Base-by-base conservation (phyloP, 2,888 invertebrate genomes). In the Sinhomidia bicolor region DNA sequence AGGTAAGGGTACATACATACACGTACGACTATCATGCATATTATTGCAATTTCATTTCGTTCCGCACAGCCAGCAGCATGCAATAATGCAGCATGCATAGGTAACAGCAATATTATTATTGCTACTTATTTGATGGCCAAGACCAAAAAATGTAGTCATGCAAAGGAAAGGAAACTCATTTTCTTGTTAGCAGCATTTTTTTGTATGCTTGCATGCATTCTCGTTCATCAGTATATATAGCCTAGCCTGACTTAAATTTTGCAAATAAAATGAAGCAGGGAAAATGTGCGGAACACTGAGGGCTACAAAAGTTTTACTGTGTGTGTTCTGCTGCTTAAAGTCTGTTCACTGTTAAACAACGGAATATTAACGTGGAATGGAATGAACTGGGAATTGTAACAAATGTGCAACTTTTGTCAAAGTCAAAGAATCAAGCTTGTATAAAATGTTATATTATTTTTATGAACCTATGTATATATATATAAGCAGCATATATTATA, bases 351-450 rank as follows among this genome's bases (percentile, higher is more conserved):
- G 17, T 41, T 41, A 41, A 36, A 36, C 36, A 41, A 71, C 68
- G 68, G 68, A 71, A 26, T 65, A 65, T 7, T 65, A 36, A 14
- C 14, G n/a, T 36, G 68, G 7, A 36, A 41, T 10, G 20, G 14
- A 23, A 47, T 76, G 17, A 7, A 41, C 32, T 65, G 41, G 68
- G 41, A 71, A 41, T 41, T 41, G 68, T 41, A 71, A 20, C 51
- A 76, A 76, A 76, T 51, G n/a, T 76, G 76, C 76, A 76, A 74
- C 65, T 3, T 76, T 76, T 51, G 76, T 51, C 76, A 76, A 74
- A 76, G 51, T 76, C 47, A 76, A 51, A 14, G 10, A 12, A 47
- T 0, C 47, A 23, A n/a, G n/a, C n/a, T n/a, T n/a, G n/a, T n/a
- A n/a, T n/a, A n/a, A n/a, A n/a, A n/a, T n/a, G n/a, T n/a, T n/a